Base-by-base conservation (phyloP, 2,113 vertebrate genomes). In the Siniperca chuatsi region DNA sequence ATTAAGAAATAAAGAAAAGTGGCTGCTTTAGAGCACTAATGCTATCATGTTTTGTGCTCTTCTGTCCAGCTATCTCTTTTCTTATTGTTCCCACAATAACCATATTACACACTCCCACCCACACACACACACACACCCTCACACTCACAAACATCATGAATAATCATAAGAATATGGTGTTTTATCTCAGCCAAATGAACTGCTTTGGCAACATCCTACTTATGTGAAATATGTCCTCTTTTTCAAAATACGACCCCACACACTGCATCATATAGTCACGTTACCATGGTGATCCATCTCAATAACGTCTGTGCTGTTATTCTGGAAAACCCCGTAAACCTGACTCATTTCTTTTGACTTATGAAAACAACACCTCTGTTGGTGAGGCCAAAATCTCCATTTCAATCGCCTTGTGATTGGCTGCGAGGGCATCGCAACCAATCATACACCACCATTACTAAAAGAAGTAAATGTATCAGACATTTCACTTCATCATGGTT, bases 151-250 rank as follows among this genome's bases (percentile, higher is more conserved):
- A 58, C 55, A 80, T 70, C 48, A 76, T 89, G 70, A 87, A 89
- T 83, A 90, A 70, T 77, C 65, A 90, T 84, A 69, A 82, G 50
- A 89, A 76, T 76, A 79, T 85, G 79, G 79, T 67, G 82, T 78
- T 81, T 81, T 65, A 81, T 86, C 78, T 76, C 60, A 78, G 67
- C 18, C 75, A 70, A 54, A 74, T 68, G 35, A 67, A 64, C 21
- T 57, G 75, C 12, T 52, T 83, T 60, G 48, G 52, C 37, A 78
- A 40, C 79, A 65, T 11, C 33, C 25, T 44, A 40, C n/a, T 74
- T 62, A 33, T 71, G 60, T 66, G 29, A 87, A 81, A 82, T 50
- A 29, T 35, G 13, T 61, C 35, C 40, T 72, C 35, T 75, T 52
- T 66, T 66, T 50, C 13, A 8, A 54, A 54, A 54, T 55, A 29